These are phyloP conservation scores for Euthynnus affinis DNA, from an alignment of 2,797 vertebrate species.

Conservation along the genomic window DNA sequence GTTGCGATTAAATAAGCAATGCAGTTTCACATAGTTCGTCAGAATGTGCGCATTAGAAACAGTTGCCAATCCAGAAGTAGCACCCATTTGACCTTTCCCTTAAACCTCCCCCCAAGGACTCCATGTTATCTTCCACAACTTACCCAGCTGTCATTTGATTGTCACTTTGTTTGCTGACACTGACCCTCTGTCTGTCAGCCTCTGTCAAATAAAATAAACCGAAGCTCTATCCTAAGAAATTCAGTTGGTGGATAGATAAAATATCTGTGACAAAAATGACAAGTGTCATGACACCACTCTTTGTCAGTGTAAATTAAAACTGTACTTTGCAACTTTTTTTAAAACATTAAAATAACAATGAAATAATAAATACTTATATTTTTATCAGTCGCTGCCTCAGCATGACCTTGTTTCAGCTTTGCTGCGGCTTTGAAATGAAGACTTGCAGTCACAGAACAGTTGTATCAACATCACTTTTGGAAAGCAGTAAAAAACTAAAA, in stretches of 20 bases:
- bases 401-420: not conserved
- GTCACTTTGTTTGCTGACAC: slow-evolving; percentile 65
- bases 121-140: slow-evolving; percentile 41
- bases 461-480: not conserved
- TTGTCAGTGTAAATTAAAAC: slow-evolving; percentile 24
- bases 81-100: slow-evolving; percentile 47
- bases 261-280: slow-evolving; percentile 9
- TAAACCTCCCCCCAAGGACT: slow-evolving; percentile 16
- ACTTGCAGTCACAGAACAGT: not conserved
- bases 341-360: not conserved
- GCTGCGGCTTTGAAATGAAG: slow-evolving; percentile 16
- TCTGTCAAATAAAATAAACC: slow-evolving; percentile 50
- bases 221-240: slow-evolving; percentile 12
- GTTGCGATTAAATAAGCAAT: not conserved
- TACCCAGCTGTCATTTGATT: slow-evolving; percentile 59
- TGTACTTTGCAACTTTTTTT: not conserved
- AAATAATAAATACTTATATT: slow-evolving; percentile 10
- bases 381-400: not conserved
- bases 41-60: slow-evolving; percentile 4
- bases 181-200: slow-evolving; percentile 59
- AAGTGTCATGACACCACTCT: slow-evolving; percentile 19
- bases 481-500: not conserved
- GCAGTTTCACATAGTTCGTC: not conserved
- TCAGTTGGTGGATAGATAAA: slow-evolving; percentile 6
- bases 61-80: slow-evolving; percentile 39